A percentile compares a stretch with the other conserved stretches of the same genome.
Evolutionary conservation across 2,888 invertebrate species (phyloP).

Genomic region (Ariolimax columbianus): DNA sequence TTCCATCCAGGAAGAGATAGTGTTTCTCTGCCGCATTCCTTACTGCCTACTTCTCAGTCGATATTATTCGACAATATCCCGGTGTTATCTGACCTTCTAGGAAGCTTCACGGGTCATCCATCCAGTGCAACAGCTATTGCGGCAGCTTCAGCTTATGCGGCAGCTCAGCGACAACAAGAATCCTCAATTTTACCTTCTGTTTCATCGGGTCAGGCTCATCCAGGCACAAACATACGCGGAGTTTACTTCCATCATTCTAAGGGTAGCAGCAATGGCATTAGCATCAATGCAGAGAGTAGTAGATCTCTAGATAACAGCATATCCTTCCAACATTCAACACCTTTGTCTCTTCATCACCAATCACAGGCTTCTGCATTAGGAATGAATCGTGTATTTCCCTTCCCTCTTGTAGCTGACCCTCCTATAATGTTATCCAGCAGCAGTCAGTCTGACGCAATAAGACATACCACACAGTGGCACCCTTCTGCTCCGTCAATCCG

Average conservation of each 20-base stretch:
- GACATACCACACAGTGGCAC: conserved; percentile 61
- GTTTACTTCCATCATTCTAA: conserved; percentile 11
- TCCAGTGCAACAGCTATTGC: conserved; percentile 11
- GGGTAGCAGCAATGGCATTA: conserved; percentile 15
- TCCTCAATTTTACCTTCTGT: conserved; percentile 28
- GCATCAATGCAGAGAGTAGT: conserved; percentile 15
- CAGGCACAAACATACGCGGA: neutral
- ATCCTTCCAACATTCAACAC: neutral
- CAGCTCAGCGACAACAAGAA: conserved; percentile 33
- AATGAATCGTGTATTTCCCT: conserved; percentile 65
- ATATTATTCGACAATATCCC: conserved; percentile 53
- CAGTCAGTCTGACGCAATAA: conserved; percentile 60
- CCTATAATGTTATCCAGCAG: conserved; percentile 66
- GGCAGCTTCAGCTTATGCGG: neutral
- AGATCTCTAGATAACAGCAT: conserved; percentile 9
- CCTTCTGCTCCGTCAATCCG: conserved; percentile 46
- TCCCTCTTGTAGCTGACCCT: conserved; percentile 68
- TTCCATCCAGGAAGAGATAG: conserved; percentile 13
- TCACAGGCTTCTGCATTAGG: conserved; percentile 44
- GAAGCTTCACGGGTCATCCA: conserved; percentile 42
- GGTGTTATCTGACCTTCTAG: conserved; percentile 55
- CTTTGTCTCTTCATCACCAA: neutral
- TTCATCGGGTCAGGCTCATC: neutral
- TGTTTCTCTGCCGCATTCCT: neutral
- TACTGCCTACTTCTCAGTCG: neutral